These are phyloP conservation scores for Catharus fuscescens DNA, from an alignment of 2,113 vertebrate genomes.

Conservation along the genomic window DNA sequence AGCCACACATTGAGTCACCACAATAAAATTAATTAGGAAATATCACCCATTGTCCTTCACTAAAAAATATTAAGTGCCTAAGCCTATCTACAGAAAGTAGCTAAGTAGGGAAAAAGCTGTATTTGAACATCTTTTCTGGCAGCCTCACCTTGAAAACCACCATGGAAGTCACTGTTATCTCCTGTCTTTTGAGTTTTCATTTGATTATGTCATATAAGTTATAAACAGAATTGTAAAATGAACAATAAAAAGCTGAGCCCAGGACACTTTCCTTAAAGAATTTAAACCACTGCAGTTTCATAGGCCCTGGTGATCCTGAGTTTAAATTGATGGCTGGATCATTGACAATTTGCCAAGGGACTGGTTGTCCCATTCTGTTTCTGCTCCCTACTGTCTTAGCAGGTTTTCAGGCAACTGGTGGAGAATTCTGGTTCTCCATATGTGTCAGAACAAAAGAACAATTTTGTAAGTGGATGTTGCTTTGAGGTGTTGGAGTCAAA, in stretches of 20 bases:
- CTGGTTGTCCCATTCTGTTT: not conserved
- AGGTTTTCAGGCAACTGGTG: not conserved
- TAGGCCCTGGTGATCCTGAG: not conserved
- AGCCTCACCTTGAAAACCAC: not conserved
- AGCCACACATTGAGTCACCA: not conserved
- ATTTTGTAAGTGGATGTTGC: not conserved
- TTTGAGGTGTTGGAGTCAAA: slow-evolving; percentile 8
- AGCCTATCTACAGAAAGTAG: not conserved
- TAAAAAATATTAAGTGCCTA: not conserved
- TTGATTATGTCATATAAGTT: slow-evolving; percentile 8
- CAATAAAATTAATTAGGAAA: not conserved
- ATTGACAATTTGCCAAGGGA: not conserved
- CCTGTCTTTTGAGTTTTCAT: not conserved
- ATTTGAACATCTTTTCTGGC: not conserved
- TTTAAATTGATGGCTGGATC: not conserved
- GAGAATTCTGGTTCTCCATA: not conserved
- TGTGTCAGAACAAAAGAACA: not conserved
- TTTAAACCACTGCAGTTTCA: not conserved
- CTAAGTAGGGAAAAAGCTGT: not conserved
- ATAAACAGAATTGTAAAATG: slow-evolving; percentile 23
- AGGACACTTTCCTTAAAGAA: not conserved
- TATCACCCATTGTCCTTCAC: not conserved
- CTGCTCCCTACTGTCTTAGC: not conserved
- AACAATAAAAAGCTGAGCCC: not conserved
- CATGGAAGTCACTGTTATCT: fast-evolving